phyloP scores from a whole-genome alignment of 2,113 vertebrate species.

The Callospermophilus lateralis region DNA sequence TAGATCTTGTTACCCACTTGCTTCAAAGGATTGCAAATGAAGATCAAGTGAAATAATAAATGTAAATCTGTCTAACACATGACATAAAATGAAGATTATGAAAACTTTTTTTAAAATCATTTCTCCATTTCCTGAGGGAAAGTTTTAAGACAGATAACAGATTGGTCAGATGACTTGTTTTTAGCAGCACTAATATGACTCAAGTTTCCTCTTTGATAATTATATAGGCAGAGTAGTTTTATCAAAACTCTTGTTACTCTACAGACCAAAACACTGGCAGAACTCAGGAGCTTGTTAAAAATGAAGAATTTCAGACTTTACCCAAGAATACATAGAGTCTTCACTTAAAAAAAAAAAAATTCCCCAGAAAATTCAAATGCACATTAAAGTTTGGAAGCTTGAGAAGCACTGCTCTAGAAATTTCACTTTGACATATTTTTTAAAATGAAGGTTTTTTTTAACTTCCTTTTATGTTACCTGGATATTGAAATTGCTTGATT shows the following conservation, averaged over 20 bases:
- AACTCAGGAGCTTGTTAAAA: not conserved
- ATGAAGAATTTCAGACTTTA: not conserved
- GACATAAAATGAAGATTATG: not conserved
- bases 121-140: not conserved
- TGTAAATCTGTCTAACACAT: not conserved
- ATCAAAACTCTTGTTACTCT: not conserved
- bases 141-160: not conserved
- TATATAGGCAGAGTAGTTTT: not conserved
- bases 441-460: not conserved
- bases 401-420: not conserved
- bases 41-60: not conserved
- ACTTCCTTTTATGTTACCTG: not conserved
- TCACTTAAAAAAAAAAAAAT: not conserved
- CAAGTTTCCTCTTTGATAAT: not conserved
- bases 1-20: not conserved
- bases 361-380: not conserved
- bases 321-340: not conserved
- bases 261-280: not conserved
- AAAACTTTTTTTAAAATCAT: not conserved
- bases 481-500: not conserved
- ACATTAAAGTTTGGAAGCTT: not conserved
- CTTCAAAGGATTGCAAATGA: not conserved
- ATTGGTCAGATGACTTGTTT: not conserved
- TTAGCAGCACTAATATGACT: not conserved
- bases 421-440: not conserved